Percentiles rank a stretch among this genome's conserved stretches.
Conservation (phyloP, 2,797 vertebrate species). For the Myripristis murdjan region DNA sequence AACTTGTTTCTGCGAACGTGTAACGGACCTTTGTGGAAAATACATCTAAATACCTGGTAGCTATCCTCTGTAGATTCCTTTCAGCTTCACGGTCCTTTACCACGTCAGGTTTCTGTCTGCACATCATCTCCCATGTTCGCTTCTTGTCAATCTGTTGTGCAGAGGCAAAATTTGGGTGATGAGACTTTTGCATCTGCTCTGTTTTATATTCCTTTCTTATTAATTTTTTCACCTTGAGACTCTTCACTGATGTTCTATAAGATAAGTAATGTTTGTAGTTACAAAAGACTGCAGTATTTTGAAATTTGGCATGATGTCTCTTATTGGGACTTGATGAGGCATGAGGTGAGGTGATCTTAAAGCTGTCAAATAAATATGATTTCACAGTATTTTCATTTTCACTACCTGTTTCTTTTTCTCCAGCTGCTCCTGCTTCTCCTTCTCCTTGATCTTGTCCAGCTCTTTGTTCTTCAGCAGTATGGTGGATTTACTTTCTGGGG, state of each 20-base stretch:
- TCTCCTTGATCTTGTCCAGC: constrained; percentile 88
- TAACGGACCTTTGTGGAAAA: not conserved
- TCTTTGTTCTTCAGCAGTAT: constrained; percentile 92
- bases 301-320: no score
- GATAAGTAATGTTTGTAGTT: no score
- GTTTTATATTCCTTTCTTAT: no score
- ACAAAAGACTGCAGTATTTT: no score
- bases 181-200: no score
- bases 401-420: constrained; percentile 89
- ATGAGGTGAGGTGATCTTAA: not conserved
- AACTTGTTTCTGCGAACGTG: not conserved
- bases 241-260: no score
- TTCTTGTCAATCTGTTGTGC: constrained; percentile 86
- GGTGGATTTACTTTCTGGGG: constrained; percentile 78
- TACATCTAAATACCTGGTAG: constrained; percentile 88
- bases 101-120: constrained; percentile 92
- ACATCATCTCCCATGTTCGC: constrained; percentile 94
- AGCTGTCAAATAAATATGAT: no score
- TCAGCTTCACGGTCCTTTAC: constrained; percentile 91
- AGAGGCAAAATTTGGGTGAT: not conserved
- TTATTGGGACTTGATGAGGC: no score
- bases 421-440: constrained; percentile 82
- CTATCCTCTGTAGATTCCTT: constrained; percentile 91
- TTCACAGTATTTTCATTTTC: not conserved
- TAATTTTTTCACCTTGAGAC: no score